Percentiles rank a stretch among this genome's conserved stretches.
Conservation (phyloP, 2,888 invertebrate species). For the Leptinotarsa rubiginosa region DNA sequence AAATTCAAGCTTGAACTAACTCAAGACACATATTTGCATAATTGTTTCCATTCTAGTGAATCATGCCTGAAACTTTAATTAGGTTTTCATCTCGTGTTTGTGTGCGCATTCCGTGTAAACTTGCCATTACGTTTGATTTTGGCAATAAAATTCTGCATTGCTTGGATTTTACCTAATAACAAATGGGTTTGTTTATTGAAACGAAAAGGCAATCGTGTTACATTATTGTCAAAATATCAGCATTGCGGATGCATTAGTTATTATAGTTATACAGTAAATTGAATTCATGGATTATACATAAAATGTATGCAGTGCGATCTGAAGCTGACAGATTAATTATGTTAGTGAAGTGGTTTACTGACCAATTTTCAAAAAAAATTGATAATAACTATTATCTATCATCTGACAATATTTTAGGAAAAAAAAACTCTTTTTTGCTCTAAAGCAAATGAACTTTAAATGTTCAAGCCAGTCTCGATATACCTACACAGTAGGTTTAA, state of each 20-base stretch:
- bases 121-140: background rate
- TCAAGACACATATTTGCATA: conserved; percentile 12
- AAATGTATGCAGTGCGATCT: too few species aligned
- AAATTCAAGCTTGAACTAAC: background rate
- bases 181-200: conserved; percentile 2
- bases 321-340: too few species aligned
- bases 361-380: too few species aligned
- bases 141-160: background rate
- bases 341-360: too few species aligned
- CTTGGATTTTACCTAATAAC: background rate
- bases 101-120: conserved; percentile 10
- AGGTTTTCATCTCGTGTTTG: conserved; percentile 9
- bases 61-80: conserved; percentile 15
- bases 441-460: too few species aligned
- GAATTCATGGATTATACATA: too few species aligned
- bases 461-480: too few species aligned
- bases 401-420: too few species aligned
- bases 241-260: background rate
- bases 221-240: background rate
- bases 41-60: conserved; percentile 9
- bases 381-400: too few species aligned
- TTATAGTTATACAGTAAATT: background rate
- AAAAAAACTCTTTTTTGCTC: too few species aligned
- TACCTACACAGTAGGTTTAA: too few species aligned
- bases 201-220: background rate